These are phyloP conservation scores for Capreolus pygargus DNA, from an alignment of 2,113 vertebrate genomes.

Conservation along the genomic window DNA sequence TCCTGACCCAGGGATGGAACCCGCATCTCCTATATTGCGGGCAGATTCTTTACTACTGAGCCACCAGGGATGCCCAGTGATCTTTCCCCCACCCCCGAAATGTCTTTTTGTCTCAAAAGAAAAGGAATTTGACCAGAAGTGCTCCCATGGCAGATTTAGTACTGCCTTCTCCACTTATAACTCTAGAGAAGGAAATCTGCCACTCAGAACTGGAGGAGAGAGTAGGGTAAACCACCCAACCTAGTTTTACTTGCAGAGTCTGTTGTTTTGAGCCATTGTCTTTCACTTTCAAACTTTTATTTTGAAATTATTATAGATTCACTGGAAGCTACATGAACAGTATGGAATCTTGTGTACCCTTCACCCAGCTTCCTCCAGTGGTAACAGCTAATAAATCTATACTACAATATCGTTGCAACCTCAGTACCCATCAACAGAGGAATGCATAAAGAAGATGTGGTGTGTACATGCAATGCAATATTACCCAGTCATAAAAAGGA, in stretches of 20 bases:
- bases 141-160: not conserved
- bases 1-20: not conserved
- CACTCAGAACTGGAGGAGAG: not conserved
- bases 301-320: not conserved
- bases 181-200: not conserved
- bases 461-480: not conserved
- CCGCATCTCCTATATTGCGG: rapidly evolving
- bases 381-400: not conserved
- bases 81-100: not conserved
- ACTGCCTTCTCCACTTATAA: not conserved
- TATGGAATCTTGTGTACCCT: not conserved
- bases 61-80: not conserved
- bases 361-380: not conserved
- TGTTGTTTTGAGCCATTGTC: not conserved
- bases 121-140: not conserved
- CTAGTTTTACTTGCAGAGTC: not conserved
- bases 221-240: not conserved
- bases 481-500: not conserved
- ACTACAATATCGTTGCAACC: not conserved
- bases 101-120: not conserved
- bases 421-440: not conserved
- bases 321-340: not conserved
- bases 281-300: not conserved
- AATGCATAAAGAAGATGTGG: not conserved
- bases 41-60: not conserved